Evolutionary conservation across 1,140 invertebrate genomes (phyloP).

Genomic region (Drosophila kikkawai): DNA sequence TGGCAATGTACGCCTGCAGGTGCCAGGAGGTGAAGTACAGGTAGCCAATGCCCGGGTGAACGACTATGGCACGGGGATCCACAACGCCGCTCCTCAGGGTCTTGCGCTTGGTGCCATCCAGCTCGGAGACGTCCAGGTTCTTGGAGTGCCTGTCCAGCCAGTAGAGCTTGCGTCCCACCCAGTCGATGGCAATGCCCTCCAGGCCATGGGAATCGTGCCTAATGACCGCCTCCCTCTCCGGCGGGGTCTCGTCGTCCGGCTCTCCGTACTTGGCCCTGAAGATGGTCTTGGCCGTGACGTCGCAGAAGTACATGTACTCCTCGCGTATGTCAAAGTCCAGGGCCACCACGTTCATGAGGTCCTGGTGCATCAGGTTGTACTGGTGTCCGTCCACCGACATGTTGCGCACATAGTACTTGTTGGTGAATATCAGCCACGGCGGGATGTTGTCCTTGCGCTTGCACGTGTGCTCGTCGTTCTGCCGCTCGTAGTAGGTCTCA

Average conservation of each 20-base stretch:
- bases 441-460: slow-evolving; percentile 92
- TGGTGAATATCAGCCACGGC: slow-evolving; percentile 98
- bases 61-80: slow-evolving; percentile 96
- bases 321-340: slow-evolving; percentile 96
- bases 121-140: slow-evolving; percentile 95
- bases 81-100: slow-evolving; percentile 94
- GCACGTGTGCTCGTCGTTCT: slow-evolving; percentile 94
- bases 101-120: slow-evolving; percentile 96
- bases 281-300: slow-evolving; percentile 97
- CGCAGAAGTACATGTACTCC: slow-evolving; percentile 96
- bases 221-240: slow-evolving; percentile 92
- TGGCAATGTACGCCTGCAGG: slow-evolving; percentile 98
- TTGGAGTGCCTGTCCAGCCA: slow-evolving; percentile 98
- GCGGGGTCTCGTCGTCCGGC: slow-evolving; percentile 81
- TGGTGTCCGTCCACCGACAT: slow-evolving; percentile 95
- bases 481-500: slow-evolving; percentile 95
- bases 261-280: slow-evolving; percentile 89
- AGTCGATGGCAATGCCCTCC: slow-evolving; percentile 98
- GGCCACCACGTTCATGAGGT: slow-evolving; percentile 98
- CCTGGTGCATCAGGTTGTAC: slow-evolving; percentile 96
- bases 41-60: slow-evolving; percentile 97
- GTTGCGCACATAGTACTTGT: slow-evolving; percentile 99
- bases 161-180: slow-evolving; percentile 98
- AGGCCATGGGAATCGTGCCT: slow-evolving; percentile 97
- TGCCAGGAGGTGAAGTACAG: slow-evolving; percentile 99